Evolutionary conservation across 2,113 vertebrate genomes (phyloP).

Genomic region (Eulemur rufifrons): DNA sequence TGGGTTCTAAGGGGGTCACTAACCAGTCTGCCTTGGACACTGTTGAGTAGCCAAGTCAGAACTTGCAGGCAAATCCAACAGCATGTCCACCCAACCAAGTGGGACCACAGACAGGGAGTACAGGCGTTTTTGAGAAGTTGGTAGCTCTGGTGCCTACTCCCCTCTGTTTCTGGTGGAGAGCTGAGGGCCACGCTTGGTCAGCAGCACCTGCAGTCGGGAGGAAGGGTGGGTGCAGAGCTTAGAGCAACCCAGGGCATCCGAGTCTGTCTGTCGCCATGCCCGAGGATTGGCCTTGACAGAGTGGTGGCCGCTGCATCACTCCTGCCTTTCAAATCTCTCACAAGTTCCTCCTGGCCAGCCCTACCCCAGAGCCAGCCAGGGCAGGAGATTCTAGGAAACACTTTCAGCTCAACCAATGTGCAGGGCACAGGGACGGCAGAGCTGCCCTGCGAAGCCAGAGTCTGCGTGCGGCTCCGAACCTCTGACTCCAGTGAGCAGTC

Average conservation of each 20-base stretch:
- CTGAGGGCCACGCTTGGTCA: not conserved
- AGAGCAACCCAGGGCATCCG: too few relatives aligned
- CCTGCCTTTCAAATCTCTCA: too few relatives aligned
- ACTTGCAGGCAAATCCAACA: not conserved
- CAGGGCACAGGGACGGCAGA: not conserved
- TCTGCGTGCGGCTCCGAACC: not conserved
- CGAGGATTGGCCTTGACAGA: not conserved
- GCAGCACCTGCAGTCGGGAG: not conserved
- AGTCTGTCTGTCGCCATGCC: too few relatives aligned
- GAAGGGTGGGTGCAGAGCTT: not conserved
- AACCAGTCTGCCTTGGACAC: too few relatives aligned
- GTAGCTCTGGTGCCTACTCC: not conserved
- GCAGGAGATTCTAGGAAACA: not conserved
- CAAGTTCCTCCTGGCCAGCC: not conserved
- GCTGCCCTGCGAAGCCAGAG: not conserved
- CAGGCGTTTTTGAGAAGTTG: not conserved
- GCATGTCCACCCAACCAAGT: not conserved
- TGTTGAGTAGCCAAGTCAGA: not conserved
- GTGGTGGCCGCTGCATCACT: fast-evolving
- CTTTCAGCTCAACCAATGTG: too few relatives aligned
- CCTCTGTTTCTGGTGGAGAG: not conserved
- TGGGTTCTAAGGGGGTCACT: not conserved
- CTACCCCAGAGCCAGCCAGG: not conserved
- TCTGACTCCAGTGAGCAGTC: not conserved
- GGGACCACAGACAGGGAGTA: not conserved